Evolutionary conservation across 2,797 vertebrate genomes (phyloP), one percentile per base, ranked within the genome.

Genomic region (Neoniphon sammara): DNA sequence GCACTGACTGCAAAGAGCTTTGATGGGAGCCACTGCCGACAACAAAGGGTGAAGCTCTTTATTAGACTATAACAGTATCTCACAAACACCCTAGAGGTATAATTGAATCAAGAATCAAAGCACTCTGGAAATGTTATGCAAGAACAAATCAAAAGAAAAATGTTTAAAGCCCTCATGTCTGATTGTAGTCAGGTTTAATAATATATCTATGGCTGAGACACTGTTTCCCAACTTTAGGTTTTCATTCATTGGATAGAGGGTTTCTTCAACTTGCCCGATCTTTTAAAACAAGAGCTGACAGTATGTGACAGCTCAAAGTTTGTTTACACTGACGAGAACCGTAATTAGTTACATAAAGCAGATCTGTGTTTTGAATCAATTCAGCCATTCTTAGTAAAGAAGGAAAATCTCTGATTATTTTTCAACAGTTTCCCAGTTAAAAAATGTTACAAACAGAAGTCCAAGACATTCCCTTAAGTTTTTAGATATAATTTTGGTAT

Each of bases 1-100:
- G 87, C 95, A 95, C 85, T 99, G 97, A 92, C 95, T 96, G 91
- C 98, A 99, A 10, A 99, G 92, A 83, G 97, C 97, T 94, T 99
- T 99, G 93, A 99, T 97, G 68, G 98, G 98, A 78, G 98, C 98
- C 96, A 99, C 98, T 99, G 81, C 70, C 34, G 66, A 84, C 12
- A 69, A 83, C 63, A 84, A 80, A 78, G 52, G 80, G 66, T 0
- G 21, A 66, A 31, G 67, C 42, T 64, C 65, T 66, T 52, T 47
- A 79, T 1, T 39, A 53, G 17, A 1, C 34, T 27, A 27, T 27
- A 27, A 27, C 27, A 0, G 25, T 62, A 53, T 11, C 10, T 61
- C 39, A 65, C 36, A 62, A 58, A 74, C 17, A 50, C 27, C 8
- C 12, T 44, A 53, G 44, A 78, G 57, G 31, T 69, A n/a, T 50